Evolutionary conservation across 2,797 vertebrate genomes (phyloP).

Genomic region (Atherinosoma microstoma): DNA sequence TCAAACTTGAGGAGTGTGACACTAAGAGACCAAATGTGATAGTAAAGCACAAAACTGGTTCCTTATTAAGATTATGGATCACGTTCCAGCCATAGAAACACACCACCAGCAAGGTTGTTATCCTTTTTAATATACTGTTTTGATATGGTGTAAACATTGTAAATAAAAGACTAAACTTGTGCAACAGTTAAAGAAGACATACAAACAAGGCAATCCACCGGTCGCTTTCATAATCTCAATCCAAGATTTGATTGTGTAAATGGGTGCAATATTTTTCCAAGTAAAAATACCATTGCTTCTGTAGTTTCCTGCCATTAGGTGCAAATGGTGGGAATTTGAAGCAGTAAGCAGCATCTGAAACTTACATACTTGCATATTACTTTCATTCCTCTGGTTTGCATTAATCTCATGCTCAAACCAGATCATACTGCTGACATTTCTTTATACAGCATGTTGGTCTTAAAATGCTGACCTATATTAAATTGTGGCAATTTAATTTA

Average conservation of each 20-base stretch:
- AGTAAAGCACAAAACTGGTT: conserved; percentile 5
- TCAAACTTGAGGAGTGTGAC: conserved; percentile 45
- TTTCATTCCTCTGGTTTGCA: not conserved
- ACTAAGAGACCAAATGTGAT: conserved; percentile 34
- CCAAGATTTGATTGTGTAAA: not conserved
- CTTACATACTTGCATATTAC: not conserved
- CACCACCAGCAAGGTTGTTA: not conserved
- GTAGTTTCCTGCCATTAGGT: not conserved
- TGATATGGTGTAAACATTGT: not conserved
- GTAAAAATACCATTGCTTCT: not conserved
- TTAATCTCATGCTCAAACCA: not conserved
- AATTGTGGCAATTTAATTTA: too few relatives aligned
- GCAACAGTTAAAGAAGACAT: not conserved
- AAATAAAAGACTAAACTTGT: not conserved
- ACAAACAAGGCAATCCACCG: not conserved
- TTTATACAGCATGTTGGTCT: not conserved
- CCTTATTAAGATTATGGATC: not conserved
- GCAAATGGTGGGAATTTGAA: not conserved
- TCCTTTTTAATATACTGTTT: not conserved
- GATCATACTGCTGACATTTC: not conserved
- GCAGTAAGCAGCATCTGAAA: not conserved
- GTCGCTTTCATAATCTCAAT: not conserved
- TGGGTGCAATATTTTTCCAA: not conserved
- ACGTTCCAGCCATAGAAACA: not conserved
- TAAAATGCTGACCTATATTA: not conserved